Conservation (phyloP, 2,113 vertebrate species). For the Nannobrachium achirus region DNA sequence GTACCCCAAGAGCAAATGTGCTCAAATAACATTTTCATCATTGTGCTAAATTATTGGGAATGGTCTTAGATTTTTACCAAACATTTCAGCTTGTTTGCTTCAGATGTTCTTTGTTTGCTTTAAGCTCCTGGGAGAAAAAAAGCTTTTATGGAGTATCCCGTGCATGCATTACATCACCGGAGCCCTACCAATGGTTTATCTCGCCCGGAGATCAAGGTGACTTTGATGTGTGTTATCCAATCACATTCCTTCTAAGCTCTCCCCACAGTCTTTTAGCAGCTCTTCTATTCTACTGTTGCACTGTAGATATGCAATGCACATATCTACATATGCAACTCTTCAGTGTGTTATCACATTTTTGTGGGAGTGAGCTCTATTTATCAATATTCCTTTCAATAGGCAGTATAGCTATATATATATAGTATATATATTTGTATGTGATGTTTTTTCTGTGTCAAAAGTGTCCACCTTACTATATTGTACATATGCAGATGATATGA, state of each 20-base stretch:
- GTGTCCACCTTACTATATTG: conserved; percentile 72
- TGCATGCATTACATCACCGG: conserved; percentile 54
- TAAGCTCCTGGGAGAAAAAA: conserved; percentile 43
- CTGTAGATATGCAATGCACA: conserved; percentile 42
- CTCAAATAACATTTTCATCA: conserved; percentile 8
- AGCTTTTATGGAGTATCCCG: conserved; percentile 39
- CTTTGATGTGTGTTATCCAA: conserved; percentile 66
- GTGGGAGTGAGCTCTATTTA: conserved; percentile 74
- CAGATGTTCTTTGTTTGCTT: conserved; percentile 63
- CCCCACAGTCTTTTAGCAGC: conserved; percentile 57
- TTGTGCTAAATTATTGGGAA: neutral
- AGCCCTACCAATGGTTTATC: conserved; percentile 68
- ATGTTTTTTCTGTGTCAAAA: conserved; percentile 69
- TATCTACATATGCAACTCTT: too few relatives aligned
- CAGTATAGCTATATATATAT: conserved; percentile 60
- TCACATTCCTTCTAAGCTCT: conserved; percentile 71
- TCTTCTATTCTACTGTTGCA: conserved; percentile 45
- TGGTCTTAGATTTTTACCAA: conserved; percentile 40
- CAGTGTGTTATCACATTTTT: conserved; percentile 49
- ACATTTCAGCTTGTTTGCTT: conserved; percentile 57
- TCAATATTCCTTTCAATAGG: conserved; percentile 65
- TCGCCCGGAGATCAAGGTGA: conserved; percentile 69
- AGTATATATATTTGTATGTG: conserved; percentile 68
- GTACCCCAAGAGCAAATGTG: conserved; percentile 61
- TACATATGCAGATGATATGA: conserved; percentile 74